Evolutionary conservation across 1,140 invertebrate genomes (phyloP).

Genomic region (Saccostrea glomerata): DNA sequence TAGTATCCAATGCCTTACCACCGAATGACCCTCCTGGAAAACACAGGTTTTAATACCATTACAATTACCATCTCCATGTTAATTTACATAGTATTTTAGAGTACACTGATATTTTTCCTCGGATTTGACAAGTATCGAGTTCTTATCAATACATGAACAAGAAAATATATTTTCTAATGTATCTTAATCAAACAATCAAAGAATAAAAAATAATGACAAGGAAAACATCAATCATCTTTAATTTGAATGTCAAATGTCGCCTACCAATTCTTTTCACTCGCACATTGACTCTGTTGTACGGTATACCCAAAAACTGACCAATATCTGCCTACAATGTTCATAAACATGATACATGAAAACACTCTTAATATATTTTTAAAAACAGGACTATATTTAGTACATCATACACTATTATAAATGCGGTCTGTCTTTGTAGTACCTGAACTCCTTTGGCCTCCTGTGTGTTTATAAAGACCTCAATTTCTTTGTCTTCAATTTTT

Average conservation of each 20-base stretch:
- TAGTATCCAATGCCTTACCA: conserved; percentile 91
- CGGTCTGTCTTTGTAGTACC: conserved; percentile 67
- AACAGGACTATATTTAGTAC: not conserved
- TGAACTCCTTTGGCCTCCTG: conserved; percentile 89
- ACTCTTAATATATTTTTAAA: no score
- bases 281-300: conserved; percentile 87
- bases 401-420: not conserved
- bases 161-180: no score
- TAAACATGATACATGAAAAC: not conserved
- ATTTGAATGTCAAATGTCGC: not conserved
- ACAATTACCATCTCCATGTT: not conserved
- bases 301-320: conserved; percentile 85
- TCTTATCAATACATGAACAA: no score
- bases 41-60: not conserved
- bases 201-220: no score
- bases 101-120: no score
- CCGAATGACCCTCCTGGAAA: conserved; percentile 91
- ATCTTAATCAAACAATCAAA: no score
- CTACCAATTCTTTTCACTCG: conserved; percentile 89
- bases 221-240: no score
- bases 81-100: no score
- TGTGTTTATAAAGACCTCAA: conserved; percentile 90
- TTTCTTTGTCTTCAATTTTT: conserved; percentile 86
- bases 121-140: no score
- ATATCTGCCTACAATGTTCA: not conserved